Conservation (phyloP, 2,113 vertebrate species). For the Nycticryphes semicollaris region DNA sequence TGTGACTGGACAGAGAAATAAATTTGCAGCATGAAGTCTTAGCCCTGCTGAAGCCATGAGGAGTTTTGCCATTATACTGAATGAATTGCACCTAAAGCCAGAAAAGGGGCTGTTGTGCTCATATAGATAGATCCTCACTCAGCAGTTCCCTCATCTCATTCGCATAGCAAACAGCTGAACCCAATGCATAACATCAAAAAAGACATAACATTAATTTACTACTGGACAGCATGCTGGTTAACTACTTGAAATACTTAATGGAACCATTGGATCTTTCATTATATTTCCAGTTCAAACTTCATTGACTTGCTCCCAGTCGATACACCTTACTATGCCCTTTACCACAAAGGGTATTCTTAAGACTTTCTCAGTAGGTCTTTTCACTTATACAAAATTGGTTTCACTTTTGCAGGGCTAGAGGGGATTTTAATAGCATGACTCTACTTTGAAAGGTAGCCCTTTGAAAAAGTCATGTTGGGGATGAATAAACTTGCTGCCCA, state of each 20-base stretch:
- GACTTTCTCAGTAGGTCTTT: neutral
- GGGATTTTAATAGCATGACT: neutral
- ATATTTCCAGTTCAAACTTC: neutral
- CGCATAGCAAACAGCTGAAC: neutral
- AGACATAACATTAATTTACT: neutral
- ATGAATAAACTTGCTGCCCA: neutral
- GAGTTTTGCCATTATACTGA: neutral
- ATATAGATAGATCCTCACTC: neutral
- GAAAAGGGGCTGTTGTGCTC: neutral
- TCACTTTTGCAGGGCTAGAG: neutral
- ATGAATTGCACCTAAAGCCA: neutral
- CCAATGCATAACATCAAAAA: neutral
- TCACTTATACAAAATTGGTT: neutral
- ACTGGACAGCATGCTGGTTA: neutral
- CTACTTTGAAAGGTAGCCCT: neutral
- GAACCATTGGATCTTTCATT: neutral
- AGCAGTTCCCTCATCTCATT: neutral
- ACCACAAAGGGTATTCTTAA: neutral
- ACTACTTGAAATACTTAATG: neutral
- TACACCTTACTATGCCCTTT: neutral
- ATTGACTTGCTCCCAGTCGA: neutral
- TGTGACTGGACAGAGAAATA: neutral
- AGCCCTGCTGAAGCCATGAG: neutral
- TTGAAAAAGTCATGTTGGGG: neutral
- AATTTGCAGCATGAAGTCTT: neutral